These are phyloP conservation scores for Luidia sarsii DNA, from an alignment of 53 echinoderm and acorn worm species.

Conservation along the genomic window DNA sequence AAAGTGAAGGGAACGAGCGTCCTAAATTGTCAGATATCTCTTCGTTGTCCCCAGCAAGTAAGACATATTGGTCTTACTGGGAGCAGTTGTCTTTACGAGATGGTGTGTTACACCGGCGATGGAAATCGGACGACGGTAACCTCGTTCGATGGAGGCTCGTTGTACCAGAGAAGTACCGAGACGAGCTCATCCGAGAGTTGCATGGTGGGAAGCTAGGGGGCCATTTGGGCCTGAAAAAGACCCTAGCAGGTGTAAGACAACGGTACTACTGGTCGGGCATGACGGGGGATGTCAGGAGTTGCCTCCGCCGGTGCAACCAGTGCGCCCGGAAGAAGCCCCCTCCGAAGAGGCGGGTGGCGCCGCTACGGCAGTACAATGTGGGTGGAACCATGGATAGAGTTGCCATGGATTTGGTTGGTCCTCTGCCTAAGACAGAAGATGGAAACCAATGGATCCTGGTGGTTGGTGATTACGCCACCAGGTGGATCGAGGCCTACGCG, in stretches of 20 bases:
- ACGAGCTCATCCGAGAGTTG: background rate
- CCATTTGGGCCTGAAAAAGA: too few species aligned
- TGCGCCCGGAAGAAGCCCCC: background rate
- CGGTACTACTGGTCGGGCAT: background rate
- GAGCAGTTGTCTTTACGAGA: background rate
- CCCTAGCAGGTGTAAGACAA: background rate
- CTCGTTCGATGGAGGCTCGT: too few species aligned
- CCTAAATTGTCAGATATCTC: background rate
- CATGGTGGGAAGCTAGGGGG: too few species aligned
- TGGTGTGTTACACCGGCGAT: background rate
- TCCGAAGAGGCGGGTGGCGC: too few species aligned
- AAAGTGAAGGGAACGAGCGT: background rate
- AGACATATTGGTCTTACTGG: too few species aligned
- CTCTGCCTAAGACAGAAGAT: too few species aligned
- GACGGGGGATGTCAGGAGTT: background rate
- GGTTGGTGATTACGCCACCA: background rate
- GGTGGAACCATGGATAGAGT: too few species aligned
- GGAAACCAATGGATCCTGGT: too few species aligned
- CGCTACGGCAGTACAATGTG: too few species aligned
- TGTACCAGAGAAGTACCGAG: background rate
- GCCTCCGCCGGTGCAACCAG: too few species aligned
- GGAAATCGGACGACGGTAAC: too few species aligned
- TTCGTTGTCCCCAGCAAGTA: background rate
- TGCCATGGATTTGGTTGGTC: too few species aligned
- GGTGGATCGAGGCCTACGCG: background rate